These are phyloP conservation scores for Alcedo atthis DNA, from an alignment of 2,797 vertebrate genomes.

Conservation along the genomic window DNA sequence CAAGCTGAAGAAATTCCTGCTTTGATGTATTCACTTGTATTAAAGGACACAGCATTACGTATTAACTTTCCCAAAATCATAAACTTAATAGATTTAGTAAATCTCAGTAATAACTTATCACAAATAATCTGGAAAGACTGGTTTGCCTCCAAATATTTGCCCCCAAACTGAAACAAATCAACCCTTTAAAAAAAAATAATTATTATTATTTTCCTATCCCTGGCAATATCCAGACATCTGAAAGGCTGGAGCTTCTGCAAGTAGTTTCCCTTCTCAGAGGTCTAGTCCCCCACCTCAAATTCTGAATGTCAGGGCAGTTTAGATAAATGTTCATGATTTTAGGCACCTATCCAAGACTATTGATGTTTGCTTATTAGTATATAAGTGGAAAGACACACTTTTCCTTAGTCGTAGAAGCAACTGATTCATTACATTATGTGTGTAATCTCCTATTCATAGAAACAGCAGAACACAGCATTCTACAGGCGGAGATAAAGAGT, in stretches of 20 bases:
- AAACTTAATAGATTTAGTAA: background rate
- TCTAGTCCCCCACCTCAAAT: background rate
- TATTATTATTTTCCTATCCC: background rate
- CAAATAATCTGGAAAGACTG: background rate
- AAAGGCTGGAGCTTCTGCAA: background rate
- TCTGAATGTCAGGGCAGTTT: background rate
- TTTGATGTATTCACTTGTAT: background rate
- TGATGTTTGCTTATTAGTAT: background rate
- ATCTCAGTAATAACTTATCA: background rate
- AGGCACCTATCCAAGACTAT: background rate
- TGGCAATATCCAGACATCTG: background rate
- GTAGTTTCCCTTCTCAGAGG: background rate
- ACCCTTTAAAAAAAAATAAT: background rate
- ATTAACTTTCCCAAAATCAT: background rate
- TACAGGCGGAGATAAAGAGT: constrained; percentile 65
- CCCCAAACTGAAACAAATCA: background rate
- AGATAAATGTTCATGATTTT: background rate
- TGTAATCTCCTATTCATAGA: constrained; percentile 42
- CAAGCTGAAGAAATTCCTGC: background rate
- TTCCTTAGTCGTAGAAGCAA: background rate
- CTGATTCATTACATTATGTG: constrained; percentile 42
- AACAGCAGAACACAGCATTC: constrained; percentile 52
- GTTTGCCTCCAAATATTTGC: background rate
- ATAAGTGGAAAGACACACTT: constrained; percentile 38
- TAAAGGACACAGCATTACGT: background rate